Evolutionary conservation across 2,113 vertebrate genomes (phyloP), one percentile per base, ranked within the genome.

Genomic region (Periophthalmodon schlosseri): DNA sequence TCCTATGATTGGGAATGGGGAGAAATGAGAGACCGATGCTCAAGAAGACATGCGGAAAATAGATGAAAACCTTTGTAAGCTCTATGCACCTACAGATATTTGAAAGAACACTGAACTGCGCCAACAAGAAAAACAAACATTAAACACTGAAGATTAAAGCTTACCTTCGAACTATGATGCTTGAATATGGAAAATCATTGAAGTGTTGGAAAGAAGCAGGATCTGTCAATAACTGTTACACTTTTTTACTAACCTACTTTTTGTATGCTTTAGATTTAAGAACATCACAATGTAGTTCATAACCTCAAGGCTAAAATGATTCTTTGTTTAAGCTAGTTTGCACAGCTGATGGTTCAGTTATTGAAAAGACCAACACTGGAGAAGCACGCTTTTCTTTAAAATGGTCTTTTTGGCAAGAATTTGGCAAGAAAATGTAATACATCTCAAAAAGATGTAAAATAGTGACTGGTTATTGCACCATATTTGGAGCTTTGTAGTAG

Each of bases 1-100:
- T 95, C 95, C 95, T 95, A 10, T 44, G 92, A 93, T 90, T 75
- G 70, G 93, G 95, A 94, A 92, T 90, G 91, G 87, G 89, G 58
- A 2, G 87, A 44, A 39, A 36, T 20, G 15, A 11, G 10, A 33
- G 14, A 4, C 0, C 11, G 12, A 21, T 5, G 23, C 23, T 5
- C 3, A 24, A 11, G 5, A 24, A 28, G 21, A 60, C 24, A 5
- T 24, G 57, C 57, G 14, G 23, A 9, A 24, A 60, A 13, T 10
- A 28, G 13, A 60, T 23, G 13, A 28, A 3, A 60, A 28, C 57
- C 23, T 57, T 8, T 57, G 23, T 21, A 24, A 60, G 57, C 1
- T 60, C 57, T 5, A 60, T 21, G 57, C 57, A 15, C 4, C 57
- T 60, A 24, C 24, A 60, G 23, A 60, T 28, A n/a, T 57, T 52